Conservation (phyloP, 2,113 vertebrate species). For the Cygnus buccinator region DNA sequence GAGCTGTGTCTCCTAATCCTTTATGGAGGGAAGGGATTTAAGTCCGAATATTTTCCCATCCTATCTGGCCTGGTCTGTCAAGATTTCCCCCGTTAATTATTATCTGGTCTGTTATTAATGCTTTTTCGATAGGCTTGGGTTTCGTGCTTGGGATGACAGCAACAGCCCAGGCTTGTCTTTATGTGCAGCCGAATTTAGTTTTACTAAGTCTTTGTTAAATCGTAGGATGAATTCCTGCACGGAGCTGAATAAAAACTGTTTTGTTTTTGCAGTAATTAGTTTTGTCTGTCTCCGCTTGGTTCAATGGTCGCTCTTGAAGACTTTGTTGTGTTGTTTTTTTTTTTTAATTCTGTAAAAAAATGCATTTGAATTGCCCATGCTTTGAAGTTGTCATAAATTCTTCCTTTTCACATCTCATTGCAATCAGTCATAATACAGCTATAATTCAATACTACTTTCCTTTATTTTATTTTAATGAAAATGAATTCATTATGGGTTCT, state of each 20-base stretch:
- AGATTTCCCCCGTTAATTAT: neutral
- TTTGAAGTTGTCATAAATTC: slow-evolving; percentile 46
- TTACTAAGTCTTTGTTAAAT: neutral
- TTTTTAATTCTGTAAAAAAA: slow-evolving; percentile 8
- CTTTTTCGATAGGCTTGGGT: neutral
- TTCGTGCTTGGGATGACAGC: neutral
- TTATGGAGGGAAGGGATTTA: neutral
- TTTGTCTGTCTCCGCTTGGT: neutral
- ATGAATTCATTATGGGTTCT: neutral
- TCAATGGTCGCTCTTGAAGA: slow-evolving; percentile 25
- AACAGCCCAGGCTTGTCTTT: neutral
- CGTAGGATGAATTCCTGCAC: neutral
- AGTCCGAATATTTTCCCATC: neutral
- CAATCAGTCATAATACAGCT: neutral
- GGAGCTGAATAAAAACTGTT: neutral
- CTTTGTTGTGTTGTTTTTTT: neutral
- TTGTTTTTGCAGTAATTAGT: slow-evolving; percentile 36
- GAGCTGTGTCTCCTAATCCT: neutral
- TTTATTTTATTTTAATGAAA: neutral
- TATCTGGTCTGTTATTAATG: neutral
- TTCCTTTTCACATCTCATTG: slow-evolving; percentile 32
- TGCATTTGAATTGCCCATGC: neutral
- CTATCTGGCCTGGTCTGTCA: neutral
- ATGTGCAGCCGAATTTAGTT: neutral
- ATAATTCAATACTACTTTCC: neutral